Evolutionary conservation across 2,797 vertebrate genomes (phyloP).

Genomic region (Silurus lanzhouensis): DNA sequence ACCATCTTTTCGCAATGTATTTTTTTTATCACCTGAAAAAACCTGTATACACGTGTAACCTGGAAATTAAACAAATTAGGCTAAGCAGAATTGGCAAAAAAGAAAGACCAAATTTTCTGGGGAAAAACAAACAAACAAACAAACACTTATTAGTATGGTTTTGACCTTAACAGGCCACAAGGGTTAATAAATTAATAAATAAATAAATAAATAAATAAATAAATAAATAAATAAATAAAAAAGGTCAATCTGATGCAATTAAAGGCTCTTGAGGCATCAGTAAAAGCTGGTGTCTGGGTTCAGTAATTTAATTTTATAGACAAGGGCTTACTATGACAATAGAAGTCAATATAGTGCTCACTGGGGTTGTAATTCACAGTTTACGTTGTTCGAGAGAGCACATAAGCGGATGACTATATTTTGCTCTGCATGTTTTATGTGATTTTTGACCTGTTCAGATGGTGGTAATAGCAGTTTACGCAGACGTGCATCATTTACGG

Average conservation of each 20-base stretch:
- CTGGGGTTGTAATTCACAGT: not conserved
- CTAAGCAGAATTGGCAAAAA: not conserved
- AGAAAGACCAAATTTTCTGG: not conserved
- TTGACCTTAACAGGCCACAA: not conserved
- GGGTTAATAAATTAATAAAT: too few relatives aligned
- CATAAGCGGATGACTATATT: not conserved
- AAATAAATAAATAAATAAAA: too few relatives aligned
- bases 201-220: too few relatives aligned
- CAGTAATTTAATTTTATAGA: not conserved
- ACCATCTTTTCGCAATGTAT: too few relatives aligned
- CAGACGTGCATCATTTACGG: not conserved
- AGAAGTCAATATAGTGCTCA: not conserved
- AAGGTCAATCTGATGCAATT: not conserved
- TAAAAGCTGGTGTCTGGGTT: not conserved
- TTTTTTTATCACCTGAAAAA: not conserved
- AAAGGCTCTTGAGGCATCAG: not conserved
- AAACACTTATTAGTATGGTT: not conserved
- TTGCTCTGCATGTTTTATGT: not conserved
- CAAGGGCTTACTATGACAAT: not conserved
- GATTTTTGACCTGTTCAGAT: not conserved
- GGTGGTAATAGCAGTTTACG: not conserved
- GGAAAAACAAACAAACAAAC: not conserved
- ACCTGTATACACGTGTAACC: not conserved
- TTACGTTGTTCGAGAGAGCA: not conserved
- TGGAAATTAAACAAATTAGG: not conserved